phyloP scores from a whole-genome alignment of 1,140 invertebrate genomes.

The Oryctes rhinoceros region DNA sequence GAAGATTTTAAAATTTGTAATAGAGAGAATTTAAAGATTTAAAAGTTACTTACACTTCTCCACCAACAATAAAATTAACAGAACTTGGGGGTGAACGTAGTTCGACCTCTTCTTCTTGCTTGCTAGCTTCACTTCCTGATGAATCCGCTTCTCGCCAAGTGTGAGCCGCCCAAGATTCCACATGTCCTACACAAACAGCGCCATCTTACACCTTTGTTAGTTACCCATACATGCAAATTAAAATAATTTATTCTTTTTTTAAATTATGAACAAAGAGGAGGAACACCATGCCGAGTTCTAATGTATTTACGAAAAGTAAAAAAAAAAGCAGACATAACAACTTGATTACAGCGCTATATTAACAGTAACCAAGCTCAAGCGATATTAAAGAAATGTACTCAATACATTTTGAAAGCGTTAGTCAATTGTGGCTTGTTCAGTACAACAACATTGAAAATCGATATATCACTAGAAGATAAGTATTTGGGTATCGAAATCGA shows the following conservation, averaged over 20 bases:
- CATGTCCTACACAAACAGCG: conserved; percentile 43
- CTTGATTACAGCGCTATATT: not conserved
- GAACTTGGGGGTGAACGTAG: not conserved
- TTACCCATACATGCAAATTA: conserved; percentile 39
- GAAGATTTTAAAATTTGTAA: too few species aligned
- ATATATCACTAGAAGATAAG: not conserved
- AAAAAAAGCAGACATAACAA: not conserved
- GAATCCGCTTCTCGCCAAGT: conserved; percentile 59
- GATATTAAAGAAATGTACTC: not conserved
- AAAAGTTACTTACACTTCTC: conserved; percentile 53
- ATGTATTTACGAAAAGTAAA: not conserved
- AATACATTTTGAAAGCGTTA: conserved; percentile 23
- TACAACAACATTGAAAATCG: conserved; percentile 23
- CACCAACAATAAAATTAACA: conserved; percentile 60
- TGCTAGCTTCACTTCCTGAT: conserved; percentile 61
- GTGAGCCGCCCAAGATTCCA: conserved; percentile 41
- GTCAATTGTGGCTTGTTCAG: conserved; percentile 38
- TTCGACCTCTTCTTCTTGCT: conserved; percentile 58
- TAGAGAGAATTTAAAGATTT: not conserved
- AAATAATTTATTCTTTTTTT: not conserved
- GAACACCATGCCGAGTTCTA: not conserved
- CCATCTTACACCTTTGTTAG: conserved; percentile 52
- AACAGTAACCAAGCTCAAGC: conserved; percentile 18
- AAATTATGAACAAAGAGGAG: conserved; percentile 1
- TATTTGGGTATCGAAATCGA: not conserved